These are phyloP conservation scores for Tenebrosternarchus preto DNA, from an alignment of 2,113 vertebrate genomes.

Conservation along the genomic window DNA sequence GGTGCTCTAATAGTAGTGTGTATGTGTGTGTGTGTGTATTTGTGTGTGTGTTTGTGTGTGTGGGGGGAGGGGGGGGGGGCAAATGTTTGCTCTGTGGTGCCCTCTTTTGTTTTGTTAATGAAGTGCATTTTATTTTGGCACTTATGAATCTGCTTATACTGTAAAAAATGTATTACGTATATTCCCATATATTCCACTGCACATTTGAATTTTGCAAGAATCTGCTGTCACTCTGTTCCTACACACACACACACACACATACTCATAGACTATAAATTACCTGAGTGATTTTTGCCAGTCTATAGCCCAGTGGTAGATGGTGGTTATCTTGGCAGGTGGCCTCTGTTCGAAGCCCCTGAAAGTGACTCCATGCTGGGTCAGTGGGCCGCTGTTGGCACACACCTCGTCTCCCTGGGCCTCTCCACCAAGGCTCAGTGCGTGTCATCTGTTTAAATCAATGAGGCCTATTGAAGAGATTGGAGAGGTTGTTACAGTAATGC, in stretches of 20 bases:
- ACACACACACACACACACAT: slow-evolving; percentile 15
- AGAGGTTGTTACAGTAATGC: slow-evolving; percentile 27
- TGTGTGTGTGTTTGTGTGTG: too few species aligned
- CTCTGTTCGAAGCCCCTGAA: slow-evolving; percentile 22
- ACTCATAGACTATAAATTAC: not conserved
- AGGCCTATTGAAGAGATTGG: slow-evolving; percentile 49
- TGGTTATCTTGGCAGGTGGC: slow-evolving; percentile 51
- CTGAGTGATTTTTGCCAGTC: slow-evolving; percentile 32
- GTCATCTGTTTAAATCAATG: slow-evolving; percentile 56
- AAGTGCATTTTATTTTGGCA: slow-evolving; percentile 10
- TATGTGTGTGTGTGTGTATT: too few species aligned
- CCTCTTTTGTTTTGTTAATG: slow-evolving; percentile 40
- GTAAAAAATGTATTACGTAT: not conserved
- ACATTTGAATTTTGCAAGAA: not conserved
- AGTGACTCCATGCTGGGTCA: slow-evolving; percentile 39
- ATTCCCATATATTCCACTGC: too few species aligned
- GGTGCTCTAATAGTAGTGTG: not conserved
- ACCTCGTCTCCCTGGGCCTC: slow-evolving; percentile 14
- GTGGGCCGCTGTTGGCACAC: slow-evolving; percentile 36
- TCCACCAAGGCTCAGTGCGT: slow-evolving; percentile 33
- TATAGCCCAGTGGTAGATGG: slow-evolving; percentile 28
- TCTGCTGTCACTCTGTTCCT: not conserved
- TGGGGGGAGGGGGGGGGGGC: not conserved
- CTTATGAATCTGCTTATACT: not conserved
- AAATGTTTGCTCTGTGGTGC: slow-evolving; percentile 42